Evolutionary conservation across 2,888 invertebrate species (phyloP).

Genomic region (Drosophila formosana): DNA sequence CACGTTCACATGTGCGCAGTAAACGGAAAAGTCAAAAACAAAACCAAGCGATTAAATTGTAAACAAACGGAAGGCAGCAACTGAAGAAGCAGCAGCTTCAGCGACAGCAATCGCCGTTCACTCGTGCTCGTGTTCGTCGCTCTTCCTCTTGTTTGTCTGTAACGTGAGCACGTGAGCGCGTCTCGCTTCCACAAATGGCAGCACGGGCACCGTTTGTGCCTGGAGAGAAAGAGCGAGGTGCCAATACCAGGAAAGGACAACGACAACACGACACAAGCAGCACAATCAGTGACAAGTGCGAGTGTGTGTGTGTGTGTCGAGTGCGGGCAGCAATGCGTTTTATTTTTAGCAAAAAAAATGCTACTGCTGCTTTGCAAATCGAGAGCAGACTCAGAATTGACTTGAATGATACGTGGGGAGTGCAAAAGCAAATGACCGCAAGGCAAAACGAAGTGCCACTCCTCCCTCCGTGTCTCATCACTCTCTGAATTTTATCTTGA

Average conservation of each 20-base stretch:
- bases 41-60: conserved; percentile 58
- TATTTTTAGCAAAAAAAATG: conserved; percentile 68
- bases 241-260: conserved; percentile 41
- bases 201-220: conserved; percentile 13
- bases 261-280: conserved; percentile 28
- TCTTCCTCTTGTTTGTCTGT: conserved; percentile 43
- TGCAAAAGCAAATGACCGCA: conserved; percentile 70
- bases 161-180: conserved; percentile 71
- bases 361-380: conserved; percentile 62
- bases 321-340: conserved; percentile 52
- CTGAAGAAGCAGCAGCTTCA: conserved; percentile 15
- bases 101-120: conserved; percentile 39
- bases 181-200: conserved; percentile 58
- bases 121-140: conserved; percentile 33
- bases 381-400: conserved; percentile 55
- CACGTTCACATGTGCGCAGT: conserved; percentile 70
- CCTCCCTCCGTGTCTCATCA: background rate
- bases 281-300: conserved; percentile 43
- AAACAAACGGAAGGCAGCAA: conserved; percentile 60
- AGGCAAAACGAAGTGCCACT: conserved; percentile 51
- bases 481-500: too few species aligned
- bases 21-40: conserved; percentile 60
- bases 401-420: conserved; percentile 41
- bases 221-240: conserved; percentile 34
- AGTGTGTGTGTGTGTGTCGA: conserved; percentile 5